A percentile compares a stretch with the other conserved stretches of the same genome.
Evolutionary conservation across 2,113 vertebrate species (phyloP).

Genomic region (Salvator merianae): DNA sequence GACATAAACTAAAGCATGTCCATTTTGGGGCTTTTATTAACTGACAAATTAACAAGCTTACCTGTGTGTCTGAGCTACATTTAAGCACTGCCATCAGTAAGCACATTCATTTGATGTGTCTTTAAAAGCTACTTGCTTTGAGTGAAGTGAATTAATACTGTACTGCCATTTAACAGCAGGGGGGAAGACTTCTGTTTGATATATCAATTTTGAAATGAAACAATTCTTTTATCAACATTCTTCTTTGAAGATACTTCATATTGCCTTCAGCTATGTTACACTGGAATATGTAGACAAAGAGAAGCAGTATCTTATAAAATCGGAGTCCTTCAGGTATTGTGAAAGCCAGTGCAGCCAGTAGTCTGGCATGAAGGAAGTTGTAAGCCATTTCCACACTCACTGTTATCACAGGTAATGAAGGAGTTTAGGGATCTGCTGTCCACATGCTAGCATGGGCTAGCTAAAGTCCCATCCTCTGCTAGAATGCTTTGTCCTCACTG

Average conservation of each 20-base stretch:
- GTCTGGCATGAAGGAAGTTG: background rate
- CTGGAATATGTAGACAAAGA: background rate
- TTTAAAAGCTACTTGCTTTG: conserved; percentile 61
- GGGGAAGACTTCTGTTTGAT: background rate
- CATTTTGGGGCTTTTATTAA: conserved; percentile 60
- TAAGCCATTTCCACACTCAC: too few relatives aligned
- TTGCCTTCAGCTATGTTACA: too few relatives aligned
- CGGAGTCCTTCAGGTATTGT: background rate
- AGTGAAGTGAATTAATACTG: conserved; percentile 43
- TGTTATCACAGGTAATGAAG: too few relatives aligned
- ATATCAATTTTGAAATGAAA: background rate
- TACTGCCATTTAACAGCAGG: background rate
- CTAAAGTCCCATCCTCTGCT: too few relatives aligned
- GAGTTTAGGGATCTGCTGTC: too few relatives aligned
- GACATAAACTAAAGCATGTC: conserved; percentile 51
- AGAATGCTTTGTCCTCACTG: too few relatives aligned
- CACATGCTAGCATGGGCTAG: too few relatives aligned
- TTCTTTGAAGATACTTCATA: background rate
- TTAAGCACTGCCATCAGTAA: background rate
- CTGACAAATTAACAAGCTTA: conserved; percentile 60
- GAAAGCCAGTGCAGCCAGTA: background rate
- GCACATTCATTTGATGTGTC: conserved; percentile 34
- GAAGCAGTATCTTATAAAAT: background rate
- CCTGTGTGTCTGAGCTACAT: conserved; percentile 52
- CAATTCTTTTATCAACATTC: background rate